These are phyloP conservation scores for Ceratosolen fusciceps DNA, from an alignment of 1,140 invertebrate species.

Conservation along the genomic window DNA sequence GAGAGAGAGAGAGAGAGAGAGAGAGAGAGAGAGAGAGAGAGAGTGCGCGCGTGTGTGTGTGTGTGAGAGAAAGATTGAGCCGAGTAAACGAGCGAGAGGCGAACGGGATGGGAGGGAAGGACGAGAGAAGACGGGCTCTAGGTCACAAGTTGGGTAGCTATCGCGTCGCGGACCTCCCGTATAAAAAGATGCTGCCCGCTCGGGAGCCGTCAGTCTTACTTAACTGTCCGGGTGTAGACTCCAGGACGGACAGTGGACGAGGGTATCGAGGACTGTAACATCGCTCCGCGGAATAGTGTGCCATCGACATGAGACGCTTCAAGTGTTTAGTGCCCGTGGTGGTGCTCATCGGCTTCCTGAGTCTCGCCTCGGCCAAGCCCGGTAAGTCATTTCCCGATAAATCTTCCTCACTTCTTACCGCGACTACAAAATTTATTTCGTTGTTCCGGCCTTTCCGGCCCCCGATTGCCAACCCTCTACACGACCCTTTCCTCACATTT, in stretches of 20 bases:
- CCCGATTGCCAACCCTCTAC: no score
- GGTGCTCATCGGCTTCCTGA: constrained; percentile 53
- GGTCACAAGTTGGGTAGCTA: constrained; percentile 27
- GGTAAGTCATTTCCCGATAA: not conserved
- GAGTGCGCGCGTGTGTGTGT: not conserved
- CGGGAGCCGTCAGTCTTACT: constrained; percentile 40
- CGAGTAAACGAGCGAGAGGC: not conserved
- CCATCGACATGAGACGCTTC: constrained; percentile 51
- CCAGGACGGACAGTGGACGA: not conserved
- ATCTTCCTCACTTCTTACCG: no score
- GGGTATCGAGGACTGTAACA: not conserved
- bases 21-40: not conserved
- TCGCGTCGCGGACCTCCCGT: constrained; percentile 30
- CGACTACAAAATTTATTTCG: no score
- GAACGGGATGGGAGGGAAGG: not conserved
- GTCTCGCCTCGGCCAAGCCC: constrained; percentile 50
- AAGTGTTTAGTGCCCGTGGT: constrained; percentile 59
- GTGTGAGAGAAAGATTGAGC: not conserved
- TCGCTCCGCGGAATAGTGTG: not conserved
- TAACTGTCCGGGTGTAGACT: constrained; percentile 29
- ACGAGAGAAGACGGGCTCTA: constrained; percentile 26
- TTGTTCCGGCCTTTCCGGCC: no score
- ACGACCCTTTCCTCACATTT: no score
- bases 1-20: not conserved
- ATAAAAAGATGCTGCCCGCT: constrained; percentile 48